Conservation (phyloP, 2,888 invertebrate genomes). For the Drosophila conformis region DNA sequence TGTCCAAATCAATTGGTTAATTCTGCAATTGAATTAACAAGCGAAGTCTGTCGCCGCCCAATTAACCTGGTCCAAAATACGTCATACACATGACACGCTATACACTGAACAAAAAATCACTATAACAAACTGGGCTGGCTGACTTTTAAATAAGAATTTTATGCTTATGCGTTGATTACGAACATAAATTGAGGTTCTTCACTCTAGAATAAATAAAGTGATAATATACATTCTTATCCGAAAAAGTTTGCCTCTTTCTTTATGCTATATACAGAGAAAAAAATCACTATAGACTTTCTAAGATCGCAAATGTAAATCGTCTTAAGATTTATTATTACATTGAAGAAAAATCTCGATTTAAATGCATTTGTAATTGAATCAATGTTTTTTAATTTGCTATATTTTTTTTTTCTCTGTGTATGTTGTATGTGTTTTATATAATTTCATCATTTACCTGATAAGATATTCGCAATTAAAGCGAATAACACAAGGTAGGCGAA, state of each 20-base stretch:
- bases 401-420: background rate
- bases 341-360: background rate
- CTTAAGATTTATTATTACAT: background rate
- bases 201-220: background rate
- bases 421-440: constrained; percentile 7
- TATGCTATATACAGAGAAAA: constrained; percentile 3
- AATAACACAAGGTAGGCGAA: constrained; percentile 72
- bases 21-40: constrained; percentile 33
- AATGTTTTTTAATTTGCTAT: background rate
- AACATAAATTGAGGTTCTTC: background rate
- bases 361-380: background rate
- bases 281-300: background rate
- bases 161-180: background rate
- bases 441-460: constrained; percentile 77
- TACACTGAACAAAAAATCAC: background rate
- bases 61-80: constrained; percentile 2
- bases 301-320: background rate
- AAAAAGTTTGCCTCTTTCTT: background rate
- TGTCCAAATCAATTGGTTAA: constrained; percentile 27
- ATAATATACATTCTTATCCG: background rate
- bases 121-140: background rate
- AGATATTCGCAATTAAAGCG: constrained; percentile 72
- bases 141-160: background rate
- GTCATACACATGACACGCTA: background rate
- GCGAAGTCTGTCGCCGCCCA: background rate